These are phyloP conservation scores for Oreonectes daqikongensis DNA, from an alignment of 2,797 vertebrate genomes.

Conservation along the genomic window DNA sequence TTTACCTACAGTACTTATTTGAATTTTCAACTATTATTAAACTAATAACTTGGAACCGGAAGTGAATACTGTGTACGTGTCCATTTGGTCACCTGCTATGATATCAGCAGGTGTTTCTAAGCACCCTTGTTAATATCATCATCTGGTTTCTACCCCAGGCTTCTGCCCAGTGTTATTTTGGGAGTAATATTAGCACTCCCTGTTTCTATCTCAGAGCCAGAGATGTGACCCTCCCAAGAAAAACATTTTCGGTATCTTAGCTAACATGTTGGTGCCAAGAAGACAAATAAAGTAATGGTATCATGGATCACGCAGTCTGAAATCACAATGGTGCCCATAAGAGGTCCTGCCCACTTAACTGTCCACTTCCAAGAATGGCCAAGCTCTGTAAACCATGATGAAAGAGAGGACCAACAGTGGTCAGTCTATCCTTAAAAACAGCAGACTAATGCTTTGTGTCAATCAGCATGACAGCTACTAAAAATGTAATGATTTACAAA, in stretches of 20 bases:
- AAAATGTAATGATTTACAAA: too few relatives aligned
- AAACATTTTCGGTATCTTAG: constrained; percentile 68
- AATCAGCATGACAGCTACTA: neutral
- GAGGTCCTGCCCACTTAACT: constrained; percentile 8
- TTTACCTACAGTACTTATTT: too few relatives aligned
- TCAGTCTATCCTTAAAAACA: neutral
- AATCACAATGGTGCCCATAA: neutral
- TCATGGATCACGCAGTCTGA: constrained; percentile 38
- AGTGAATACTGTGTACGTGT: constrained; percentile 44
- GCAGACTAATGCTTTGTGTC: neutral
- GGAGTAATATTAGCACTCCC: constrained; percentile 67
- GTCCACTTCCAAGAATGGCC: constrained; percentile 18
- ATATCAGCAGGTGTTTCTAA: constrained; percentile 64
- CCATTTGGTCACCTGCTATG: constrained; percentile 58
- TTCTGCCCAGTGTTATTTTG: constrained; percentile 67
- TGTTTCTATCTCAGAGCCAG: constrained; percentile 61
- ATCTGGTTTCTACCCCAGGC: constrained; percentile 53
- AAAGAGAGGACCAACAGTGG: neutral
- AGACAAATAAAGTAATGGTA: constrained; percentile 63
- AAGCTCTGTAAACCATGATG: neutral
- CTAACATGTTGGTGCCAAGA: constrained; percentile 64
- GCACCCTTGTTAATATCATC: constrained; percentile 49
- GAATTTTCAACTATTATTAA: too few relatives aligned
- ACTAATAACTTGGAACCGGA: constrained; percentile 22
- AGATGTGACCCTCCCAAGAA: constrained; percentile 65